Conservation (phyloP, 2,888 invertebrate genomes). For the Leptinotarsa tumamoca region DNA sequence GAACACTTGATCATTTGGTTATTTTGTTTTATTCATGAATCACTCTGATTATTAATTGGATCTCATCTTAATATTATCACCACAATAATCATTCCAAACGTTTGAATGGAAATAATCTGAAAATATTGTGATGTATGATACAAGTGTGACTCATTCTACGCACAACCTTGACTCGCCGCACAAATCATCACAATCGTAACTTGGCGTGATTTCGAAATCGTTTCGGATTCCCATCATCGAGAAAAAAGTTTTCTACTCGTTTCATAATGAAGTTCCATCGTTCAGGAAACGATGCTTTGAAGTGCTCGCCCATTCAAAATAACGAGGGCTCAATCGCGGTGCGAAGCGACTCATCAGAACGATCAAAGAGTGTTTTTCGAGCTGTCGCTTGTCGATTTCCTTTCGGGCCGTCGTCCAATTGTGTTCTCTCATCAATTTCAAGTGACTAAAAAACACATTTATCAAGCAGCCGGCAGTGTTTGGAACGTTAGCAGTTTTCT, state of each 20-base stretch:
- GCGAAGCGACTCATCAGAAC: neutral
- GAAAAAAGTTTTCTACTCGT: neutral
- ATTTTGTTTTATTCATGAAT: neutral
- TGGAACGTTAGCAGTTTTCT: slow-evolving; percentile 24
- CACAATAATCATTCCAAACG: no score
- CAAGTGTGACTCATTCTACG: neutral
- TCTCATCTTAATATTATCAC: no score
- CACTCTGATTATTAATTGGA: no score
- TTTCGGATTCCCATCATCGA: neutral
- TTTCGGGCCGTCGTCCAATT: slow-evolving; percentile 23
- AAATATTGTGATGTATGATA: neutral
- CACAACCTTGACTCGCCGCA: neutral
- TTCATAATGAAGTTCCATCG: slow-evolving; percentile 8
- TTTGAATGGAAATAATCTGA: neutral
- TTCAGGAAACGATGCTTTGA: neutral
- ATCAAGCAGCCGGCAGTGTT: slow-evolving; percentile 27
- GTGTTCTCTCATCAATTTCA: slow-evolving; percentile 19
- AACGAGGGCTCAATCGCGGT: neutral
- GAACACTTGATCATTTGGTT: no score
- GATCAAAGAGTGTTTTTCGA: slow-evolving; percentile 6
- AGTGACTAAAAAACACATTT: slow-evolving; percentile 29
- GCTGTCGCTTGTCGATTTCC: slow-evolving; percentile 6
- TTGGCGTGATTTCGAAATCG: slow-evolving; percentile 3
- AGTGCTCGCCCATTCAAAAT: slow-evolving; percentile 5
- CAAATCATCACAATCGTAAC: neutral